Percentiles rank a stretch among this genome's conserved stretches.
Conservation (phyloP, 1,140 invertebrate genomes). For the Acromyrmex charruanus region DNA sequence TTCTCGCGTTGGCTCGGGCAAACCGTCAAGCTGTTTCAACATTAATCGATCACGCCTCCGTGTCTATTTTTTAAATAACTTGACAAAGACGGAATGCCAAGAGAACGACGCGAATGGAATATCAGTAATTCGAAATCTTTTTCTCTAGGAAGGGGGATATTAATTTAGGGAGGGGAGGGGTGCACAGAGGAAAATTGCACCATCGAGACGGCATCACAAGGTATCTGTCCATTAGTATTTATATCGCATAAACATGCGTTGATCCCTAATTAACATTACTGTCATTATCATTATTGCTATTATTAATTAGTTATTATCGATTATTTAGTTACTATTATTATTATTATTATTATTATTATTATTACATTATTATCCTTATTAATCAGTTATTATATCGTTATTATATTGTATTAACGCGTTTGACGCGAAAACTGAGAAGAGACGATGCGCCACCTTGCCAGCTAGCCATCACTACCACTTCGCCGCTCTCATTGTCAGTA, state of each 20-base stretch:
- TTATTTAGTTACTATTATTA: conserved; percentile 70
- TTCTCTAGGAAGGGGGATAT: neutral
- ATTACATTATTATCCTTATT: conserved; percentile 65
- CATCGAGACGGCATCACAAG: conserved; percentile 65
- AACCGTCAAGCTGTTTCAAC: conserved; percentile 24
- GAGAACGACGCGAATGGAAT: neutral
- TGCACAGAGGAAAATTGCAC: conserved; percentile 19
- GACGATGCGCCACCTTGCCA: conserved; percentile 72
- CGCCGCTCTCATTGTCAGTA: conserved; percentile 7
- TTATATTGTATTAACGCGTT: conserved; percentile 51
- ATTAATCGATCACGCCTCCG: conserved; percentile 10
- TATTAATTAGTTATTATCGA: conserved; percentile 58
- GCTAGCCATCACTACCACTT: conserved; percentile 71
- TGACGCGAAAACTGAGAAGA: conserved; percentile 46
- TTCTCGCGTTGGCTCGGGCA: neutral
- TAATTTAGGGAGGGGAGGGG: neutral
- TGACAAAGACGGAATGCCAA: conserved; percentile 42
- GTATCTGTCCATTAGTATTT: conserved; percentile 75
- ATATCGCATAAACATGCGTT: conserved; percentile 67
- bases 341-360: conserved; percentile 78
- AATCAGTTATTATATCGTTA: conserved; percentile 73
- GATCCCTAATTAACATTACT: conserved; percentile 67
- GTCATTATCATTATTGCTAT: conserved; percentile 48
- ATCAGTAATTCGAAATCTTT: neutral
- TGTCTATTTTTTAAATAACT: conserved; percentile 35